Percentiles rank a stretch among this genome's conserved stretches.
Evolutionary conservation across 2,888 invertebrate species (phyloP).

Genomic region (Orchestes rusci): DNA sequence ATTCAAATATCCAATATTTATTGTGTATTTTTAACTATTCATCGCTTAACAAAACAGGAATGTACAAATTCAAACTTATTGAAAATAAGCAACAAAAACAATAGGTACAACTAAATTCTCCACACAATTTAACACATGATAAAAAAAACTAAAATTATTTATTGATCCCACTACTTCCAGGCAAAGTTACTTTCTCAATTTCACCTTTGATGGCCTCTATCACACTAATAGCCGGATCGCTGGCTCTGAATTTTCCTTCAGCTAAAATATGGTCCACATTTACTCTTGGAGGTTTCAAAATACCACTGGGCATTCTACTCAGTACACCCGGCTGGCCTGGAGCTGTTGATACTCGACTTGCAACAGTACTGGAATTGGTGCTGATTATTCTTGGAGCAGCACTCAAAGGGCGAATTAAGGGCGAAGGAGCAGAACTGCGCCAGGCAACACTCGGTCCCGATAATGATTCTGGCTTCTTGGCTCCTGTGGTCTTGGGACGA

Average conservation of each 20-base stretch:
- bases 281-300: constrained; percentile 37
- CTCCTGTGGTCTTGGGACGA: constrained; percentile 40
- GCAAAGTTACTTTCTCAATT: constrained; percentile 42
- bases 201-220: constrained; percentile 81
- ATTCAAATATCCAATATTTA: too few species aligned
- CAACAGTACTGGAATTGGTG: constrained; percentile 2
- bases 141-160: too few species aligned
- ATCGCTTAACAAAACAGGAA: too few species aligned
- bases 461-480: constrained; percentile 35
- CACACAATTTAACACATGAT: too few species aligned
- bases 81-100: too few species aligned
- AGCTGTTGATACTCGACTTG: constrained; percentile 8
- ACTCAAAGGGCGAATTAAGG: constrained; percentile 53
- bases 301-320: constrained; percentile 8
- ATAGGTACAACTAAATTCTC: too few species aligned
- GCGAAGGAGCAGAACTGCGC: constrained; percentile 48
- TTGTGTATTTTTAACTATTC: too few species aligned
- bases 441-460: constrained; percentile 47
- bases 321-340: constrained; percentile 5
- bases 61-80: too few species aligned
- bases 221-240: constrained; percentile 72
- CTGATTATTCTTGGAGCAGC: constrained; percentile 45
- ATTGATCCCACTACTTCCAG: constrained; percentile 41
- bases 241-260: constrained; percentile 51
- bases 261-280: constrained; percentile 50